A percentile compares a stretch with the other conserved stretches of the same genome.
phyloP scores from a whole-genome alignment of 2,888 invertebrate genomes.

The Limnephilus auricula region DNA sequence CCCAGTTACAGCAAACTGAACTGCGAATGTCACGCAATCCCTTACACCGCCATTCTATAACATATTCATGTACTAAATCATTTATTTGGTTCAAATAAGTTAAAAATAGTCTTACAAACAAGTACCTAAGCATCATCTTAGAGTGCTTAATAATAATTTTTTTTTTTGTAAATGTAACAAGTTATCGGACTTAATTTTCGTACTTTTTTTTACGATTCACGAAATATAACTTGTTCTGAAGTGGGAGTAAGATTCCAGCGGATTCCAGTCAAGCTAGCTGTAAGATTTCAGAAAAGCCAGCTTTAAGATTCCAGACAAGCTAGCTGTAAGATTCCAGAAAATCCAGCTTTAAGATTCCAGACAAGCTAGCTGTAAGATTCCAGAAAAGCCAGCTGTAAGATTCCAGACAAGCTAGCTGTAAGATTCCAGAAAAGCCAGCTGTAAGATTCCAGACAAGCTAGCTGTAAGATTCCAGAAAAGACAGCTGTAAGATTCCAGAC shows the following conservation, averaged over 20 bases:
- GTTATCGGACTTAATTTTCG: background rate
- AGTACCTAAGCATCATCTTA: too few species aligned
- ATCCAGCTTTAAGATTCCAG: too few species aligned
- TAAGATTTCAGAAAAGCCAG: too few species aligned
- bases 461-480: too few species aligned
- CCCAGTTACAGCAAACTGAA: conserved; percentile 10
- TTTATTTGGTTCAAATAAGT: background rate
- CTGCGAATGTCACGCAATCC: conserved; percentile 39
- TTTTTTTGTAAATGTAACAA: background rate
- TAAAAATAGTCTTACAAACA: background rate
- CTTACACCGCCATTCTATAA: background rate
- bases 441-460: too few species aligned
- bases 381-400: too few species aligned
- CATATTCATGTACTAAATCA: background rate
- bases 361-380: too few species aligned
- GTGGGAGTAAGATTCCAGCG: background rate
- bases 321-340: too few species aligned
- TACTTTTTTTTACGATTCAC: background rate
- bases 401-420: too few species aligned
- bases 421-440: too few species aligned
- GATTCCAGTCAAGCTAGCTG: too few species aligned
- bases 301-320: too few species aligned
- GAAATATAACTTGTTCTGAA: background rate
- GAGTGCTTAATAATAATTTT: background rate
- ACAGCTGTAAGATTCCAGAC: background rate